phyloP scores from a whole-genome alignment of 2,113 vertebrate genomes.

The Zootoca vivipara region DNA sequence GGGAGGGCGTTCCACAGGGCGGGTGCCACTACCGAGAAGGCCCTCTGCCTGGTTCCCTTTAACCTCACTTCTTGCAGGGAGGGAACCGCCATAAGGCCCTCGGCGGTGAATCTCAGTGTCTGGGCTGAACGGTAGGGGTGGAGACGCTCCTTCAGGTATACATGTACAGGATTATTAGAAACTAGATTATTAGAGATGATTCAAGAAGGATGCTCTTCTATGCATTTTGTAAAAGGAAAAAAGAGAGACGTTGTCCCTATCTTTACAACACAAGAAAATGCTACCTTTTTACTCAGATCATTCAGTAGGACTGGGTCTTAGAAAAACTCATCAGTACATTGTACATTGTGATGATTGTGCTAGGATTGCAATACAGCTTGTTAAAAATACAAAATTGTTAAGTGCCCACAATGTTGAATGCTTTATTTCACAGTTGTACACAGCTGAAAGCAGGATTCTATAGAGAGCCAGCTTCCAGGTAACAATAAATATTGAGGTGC shows the following conservation, averaged over 20 bases:
- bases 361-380: neutral
- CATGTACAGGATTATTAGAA: neutral
- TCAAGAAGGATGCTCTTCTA: neutral
- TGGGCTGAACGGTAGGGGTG: accelerated
- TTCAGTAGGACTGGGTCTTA: neutral
- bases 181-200: neutral
- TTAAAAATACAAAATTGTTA: neutral
- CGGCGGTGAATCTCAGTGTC: too few species aligned
- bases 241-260: neutral
- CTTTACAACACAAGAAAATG: neutral
- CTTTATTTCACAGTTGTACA: neutral
- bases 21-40: too few species aligned
- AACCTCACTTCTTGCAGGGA: too few species aligned
- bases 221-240: neutral
- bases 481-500: neutral
- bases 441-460: neutral
- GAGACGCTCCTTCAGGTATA: neutral
- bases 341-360: neutral
- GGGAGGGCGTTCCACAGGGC: too few species aligned
- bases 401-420: neutral
- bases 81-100: too few species aligned
- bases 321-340: neutral
- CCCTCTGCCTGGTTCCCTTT: too few species aligned
- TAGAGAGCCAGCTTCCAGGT: neutral
- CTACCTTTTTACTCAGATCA: neutral